Evolutionary conservation across 2,113 vertebrate genomes (phyloP).

Genomic region (Manacus vitellinus): DNA sequence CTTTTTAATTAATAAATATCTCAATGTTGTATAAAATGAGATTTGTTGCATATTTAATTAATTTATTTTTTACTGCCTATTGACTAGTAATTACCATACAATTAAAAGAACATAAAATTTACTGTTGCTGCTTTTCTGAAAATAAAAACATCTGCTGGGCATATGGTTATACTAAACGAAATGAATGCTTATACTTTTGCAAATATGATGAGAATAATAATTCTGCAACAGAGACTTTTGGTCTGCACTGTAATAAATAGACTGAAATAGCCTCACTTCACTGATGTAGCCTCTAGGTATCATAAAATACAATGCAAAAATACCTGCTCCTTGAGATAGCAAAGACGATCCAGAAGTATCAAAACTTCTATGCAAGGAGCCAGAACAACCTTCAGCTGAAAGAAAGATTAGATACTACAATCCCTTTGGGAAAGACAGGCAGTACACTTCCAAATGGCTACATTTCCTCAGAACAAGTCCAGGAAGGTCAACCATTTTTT

Average conservation of each 20-base stretch:
- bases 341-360: slow-evolving; percentile 95
- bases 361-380: slow-evolving; percentile 94
- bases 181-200: slow-evolving; percentile 46
- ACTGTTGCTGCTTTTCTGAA: slow-evolving; percentile 54
- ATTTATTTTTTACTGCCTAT: slow-evolving; percentile 51
- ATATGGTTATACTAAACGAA: slow-evolving; percentile 60
- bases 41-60: background rate
- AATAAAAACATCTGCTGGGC: slow-evolving; percentile 71
- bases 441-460: background rate
- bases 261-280: slow-evolving; percentile 24
- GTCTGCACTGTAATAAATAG: slow-evolving; percentile 24
- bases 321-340: slow-evolving; percentile 97
- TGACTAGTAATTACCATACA: slow-evolving; percentile 63
- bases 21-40: background rate
- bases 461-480: slow-evolving; percentile 19
- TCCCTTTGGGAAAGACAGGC: background rate
- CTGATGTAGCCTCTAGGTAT: slow-evolving; percentile 27
- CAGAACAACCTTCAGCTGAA: slow-evolving; percentile 91
- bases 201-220: slow-evolving; percentile 63
- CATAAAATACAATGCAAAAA: slow-evolving; percentile 57
- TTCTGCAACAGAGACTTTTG: slow-evolving; percentile 31
- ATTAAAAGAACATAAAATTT: slow-evolving; percentile 70
- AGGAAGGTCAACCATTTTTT: background rate
- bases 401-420: slow-evolving; percentile 48
- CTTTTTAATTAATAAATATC: background rate